Base-by-base conservation (phyloP, 1,140 invertebrate species). In the Tribolium castaneum region DNA sequence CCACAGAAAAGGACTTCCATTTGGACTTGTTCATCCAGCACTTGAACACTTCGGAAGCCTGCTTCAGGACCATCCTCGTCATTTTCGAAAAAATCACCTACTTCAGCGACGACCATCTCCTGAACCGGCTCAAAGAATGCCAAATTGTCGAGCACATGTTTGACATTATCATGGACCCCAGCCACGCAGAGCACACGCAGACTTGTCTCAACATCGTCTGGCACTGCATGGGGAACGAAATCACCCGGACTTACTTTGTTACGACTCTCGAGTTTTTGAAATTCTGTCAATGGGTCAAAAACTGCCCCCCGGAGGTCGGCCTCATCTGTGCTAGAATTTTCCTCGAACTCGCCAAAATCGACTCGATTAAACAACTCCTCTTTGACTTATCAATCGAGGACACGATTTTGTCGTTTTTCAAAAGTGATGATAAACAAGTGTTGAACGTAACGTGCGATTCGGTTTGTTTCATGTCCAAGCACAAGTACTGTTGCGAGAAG, bases 371-470 rank as follows among this genome's bases (percentile, higher is more conserved):
- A 73, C 83, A 84, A 76, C 81, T 77, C 3, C 75, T 84, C 1
- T 84, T 84, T 70, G 83, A 84, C 79, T 72, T 84, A 3, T 84
- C 83, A 1, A 77, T 83, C 0, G 82, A 84, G 70, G 80, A 83
- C 22, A 80, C 82, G 3, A 80, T 83, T 19, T 66, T 84, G 54
- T 83, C 70, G 9, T 80, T 82, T 13, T 82, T 83, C 1, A 76
- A 81, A 39, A 80, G 52, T 39, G 51, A 74, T 0, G 76, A 83
- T 45, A 83, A 83, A 45, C 5, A 49, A 39, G 74, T 84, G 6
- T 62, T 84, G 7, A 80, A 81, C n/a, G 80, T 77, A 35, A 79
- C 81, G 3, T 84, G 82, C 51, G 34, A 77, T 14, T 78, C 81
- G 1, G 77, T 84, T 7, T 77, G 77, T 3, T 82, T 81, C 50